Evolutionary conservation across 2,888 invertebrate species (phyloP).

Genomic region (Dichetophora obliterata): DNA sequence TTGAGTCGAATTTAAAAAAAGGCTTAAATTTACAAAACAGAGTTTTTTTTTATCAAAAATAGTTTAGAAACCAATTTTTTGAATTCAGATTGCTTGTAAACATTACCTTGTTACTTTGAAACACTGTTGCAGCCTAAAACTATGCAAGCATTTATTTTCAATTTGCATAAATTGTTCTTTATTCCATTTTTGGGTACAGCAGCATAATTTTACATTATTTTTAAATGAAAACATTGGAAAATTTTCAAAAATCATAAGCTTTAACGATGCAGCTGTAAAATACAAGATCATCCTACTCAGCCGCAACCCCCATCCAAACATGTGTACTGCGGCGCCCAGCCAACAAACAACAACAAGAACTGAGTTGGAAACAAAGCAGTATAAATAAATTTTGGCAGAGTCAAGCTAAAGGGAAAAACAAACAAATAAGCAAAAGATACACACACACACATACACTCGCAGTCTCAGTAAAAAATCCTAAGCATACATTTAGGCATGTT

Average conservation of each 20-base stretch:
- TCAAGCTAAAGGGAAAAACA: not conserved
- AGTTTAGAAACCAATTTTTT: not conserved
- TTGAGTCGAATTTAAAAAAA: not conserved
- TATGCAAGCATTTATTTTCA: not conserved
- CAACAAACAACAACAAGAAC: not conserved
- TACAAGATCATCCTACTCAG: too few relatives aligned
- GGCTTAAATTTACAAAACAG: not conserved
- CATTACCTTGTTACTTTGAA: not conserved
- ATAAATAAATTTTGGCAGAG: slow-evolving; percentile 7
- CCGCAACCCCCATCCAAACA: too few relatives aligned
- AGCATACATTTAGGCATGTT: slow-evolving; percentile 24
- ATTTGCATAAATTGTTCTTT: not conserved
- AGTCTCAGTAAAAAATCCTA: not conserved
- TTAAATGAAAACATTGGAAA: not conserved
- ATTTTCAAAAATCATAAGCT: slow-evolving; percentile 1
- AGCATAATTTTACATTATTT: slow-evolving; percentile 7
- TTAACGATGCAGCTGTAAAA: not conserved
- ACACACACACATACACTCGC: too few relatives aligned
- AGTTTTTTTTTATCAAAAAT: too few relatives aligned
- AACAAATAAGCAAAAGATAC: too few relatives aligned
- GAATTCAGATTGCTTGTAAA: too few relatives aligned
- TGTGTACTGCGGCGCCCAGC: too few relatives aligned
- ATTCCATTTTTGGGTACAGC: not conserved
- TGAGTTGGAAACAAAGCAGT: not conserved
- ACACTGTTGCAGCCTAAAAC: not conserved